Base-by-base conservation (phyloP, 2,113 vertebrate species). In the Oceanodroma tethys region DNA sequence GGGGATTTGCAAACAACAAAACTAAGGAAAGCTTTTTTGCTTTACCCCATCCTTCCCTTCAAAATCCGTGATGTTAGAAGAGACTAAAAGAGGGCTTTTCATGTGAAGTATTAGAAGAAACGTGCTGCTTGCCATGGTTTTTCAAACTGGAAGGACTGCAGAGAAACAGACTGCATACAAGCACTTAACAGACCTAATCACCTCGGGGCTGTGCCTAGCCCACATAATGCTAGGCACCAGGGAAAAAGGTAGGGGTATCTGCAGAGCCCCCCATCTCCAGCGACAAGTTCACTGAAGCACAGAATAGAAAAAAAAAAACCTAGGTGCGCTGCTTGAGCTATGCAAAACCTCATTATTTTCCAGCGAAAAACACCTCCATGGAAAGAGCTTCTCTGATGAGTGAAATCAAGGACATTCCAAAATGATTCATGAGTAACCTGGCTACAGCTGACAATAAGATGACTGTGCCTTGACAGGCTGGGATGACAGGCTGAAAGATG, bases 341-440 rank as follows among this genome's bases (percentile, higher is more conserved):
- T 30, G 65, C 16, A 88, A 89, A 86, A 16, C 13, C 48, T 84
- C 62, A 18, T 90, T 90, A 59, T 59, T 88, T 86, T 63, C 40
- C 45, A 29, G 65, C 26, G 38, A 67, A 85, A 90, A 88, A 55
- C 38, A 86, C n/a, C 38, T 81, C 42, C 4, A 1, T 81, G 68
- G 26, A 72, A 76, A 76, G 38, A 58, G 36, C 21, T 81, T 47
- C 36, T 95, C 45, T 86, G 59, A 86, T 45, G 55, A 74, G 76
- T 66, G 81, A 94, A 95, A 89, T 65, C 76, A 94, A 97, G 81
- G 84, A 74, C 68, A 58, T 71, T 91, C 73, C 32, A 81, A 89
- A 93, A 81, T 84, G 72, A 95, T 91, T 93, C 84, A 91, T 67
- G 68, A 55, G 65, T 78, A 95, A 94, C 81, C 76, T 91, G 73